Evolutionary conservation across 2,797 vertebrate genomes (phyloP), one percentile per base, ranked within the genome.

Genomic region (Danio albolineatus): DNA sequence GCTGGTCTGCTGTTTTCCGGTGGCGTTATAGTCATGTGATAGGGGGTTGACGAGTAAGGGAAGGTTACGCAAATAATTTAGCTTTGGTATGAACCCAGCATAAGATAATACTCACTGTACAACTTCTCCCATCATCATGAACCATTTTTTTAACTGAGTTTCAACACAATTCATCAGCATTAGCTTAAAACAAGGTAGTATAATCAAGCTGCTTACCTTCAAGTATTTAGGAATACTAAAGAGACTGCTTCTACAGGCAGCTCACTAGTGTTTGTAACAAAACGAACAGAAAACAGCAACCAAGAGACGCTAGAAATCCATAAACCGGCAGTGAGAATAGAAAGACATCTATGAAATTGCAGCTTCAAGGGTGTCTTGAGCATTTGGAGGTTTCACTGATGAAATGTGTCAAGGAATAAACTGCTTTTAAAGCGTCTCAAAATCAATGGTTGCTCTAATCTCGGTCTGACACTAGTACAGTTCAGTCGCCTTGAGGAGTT

Each of bases 381-480:
- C 6, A 38, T 41, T 51, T 19, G 0, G 2, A 49, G 13, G 28
- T 41, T 48, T 69, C 17, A 1, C 13, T 57, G 12, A 10, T 51
- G 41, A 57, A 67, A 57, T 38, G 41, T 38, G 16, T 61, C 65
- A 70, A 49, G 59, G 54, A 70, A 51, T 44, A 49, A 78, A 62
- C 17, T 28, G 61, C 17, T 54, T 76, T 76, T 66, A 76, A 77
- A 77, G 53, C 46, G 41, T 77, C 41, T 77, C 10, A 46, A 9
- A 67, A 38, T 77, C 16, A 44, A 39, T 48, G 51, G 39, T 14
- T 43, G 5, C 56, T 70, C 76, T 76, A 65, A 65, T 61, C 57
- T 48, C 51, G 14, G 60, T 43, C 74, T 65, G 43, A 70, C 46
- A 39, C 19, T 44, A 59, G 53, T 19, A 12, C 9, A 57, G 54